These are phyloP conservation scores for Probosciger aterrimus DNA, from an alignment of 2,113 vertebrate genomes.

Conservation along the genomic window DNA sequence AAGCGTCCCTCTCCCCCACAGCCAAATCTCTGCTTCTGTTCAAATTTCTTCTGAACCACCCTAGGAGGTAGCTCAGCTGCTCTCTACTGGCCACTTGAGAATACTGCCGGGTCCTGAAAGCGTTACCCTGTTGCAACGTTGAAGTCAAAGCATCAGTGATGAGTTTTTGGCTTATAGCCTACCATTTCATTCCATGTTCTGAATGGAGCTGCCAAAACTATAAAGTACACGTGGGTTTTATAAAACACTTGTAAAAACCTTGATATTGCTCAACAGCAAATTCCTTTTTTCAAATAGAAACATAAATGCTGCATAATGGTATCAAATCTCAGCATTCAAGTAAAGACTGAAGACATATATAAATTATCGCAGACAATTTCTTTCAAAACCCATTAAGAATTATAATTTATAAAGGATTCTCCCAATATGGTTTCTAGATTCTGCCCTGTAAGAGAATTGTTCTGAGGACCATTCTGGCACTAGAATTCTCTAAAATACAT, in stretches of 20 bases:
- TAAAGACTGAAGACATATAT: not conserved
- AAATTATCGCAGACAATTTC: not conserved
- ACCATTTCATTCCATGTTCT: not conserved
- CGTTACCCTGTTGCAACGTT: not conserved
- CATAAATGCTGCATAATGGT: not conserved
- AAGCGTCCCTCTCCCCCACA: not conserved
- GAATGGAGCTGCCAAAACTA: not conserved
- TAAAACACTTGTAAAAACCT: not conserved
- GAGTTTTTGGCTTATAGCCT: not conserved
- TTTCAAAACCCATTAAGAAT: not conserved
- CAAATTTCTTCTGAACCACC: not conserved
- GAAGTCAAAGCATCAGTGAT: not conserved
- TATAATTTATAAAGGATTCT: not conserved
- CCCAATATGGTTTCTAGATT: not conserved
- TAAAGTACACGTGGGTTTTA: fast-evolving
- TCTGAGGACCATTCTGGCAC: not conserved
- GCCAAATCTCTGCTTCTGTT: not conserved
- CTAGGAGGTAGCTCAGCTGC: slow-evolving; percentile 66
- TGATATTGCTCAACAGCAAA: not conserved
- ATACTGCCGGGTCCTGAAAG: not conserved
- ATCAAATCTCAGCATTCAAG: not conserved
- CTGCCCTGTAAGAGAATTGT: not conserved
- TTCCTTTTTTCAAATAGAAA: not conserved
- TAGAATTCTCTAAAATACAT: not conserved
- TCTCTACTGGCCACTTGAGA: slow-evolving; percentile 73